Evolutionary conservation across 2,888 invertebrate genomes (phyloP).

Genomic region (Aporophyla lueneburgensis): DNA sequence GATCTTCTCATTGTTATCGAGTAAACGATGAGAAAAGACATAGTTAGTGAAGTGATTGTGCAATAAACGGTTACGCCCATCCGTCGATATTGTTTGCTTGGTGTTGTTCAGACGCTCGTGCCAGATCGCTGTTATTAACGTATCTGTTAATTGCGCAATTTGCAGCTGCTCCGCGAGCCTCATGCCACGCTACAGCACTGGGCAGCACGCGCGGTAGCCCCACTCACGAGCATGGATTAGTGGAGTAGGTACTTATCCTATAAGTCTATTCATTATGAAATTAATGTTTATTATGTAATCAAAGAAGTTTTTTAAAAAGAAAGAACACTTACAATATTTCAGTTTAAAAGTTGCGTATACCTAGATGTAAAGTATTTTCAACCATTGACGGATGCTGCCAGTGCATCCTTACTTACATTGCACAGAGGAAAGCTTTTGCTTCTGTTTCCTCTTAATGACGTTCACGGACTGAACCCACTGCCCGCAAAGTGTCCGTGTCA

Average conservation of each 20-base stretch:
- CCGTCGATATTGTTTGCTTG: conserved; percentile 39
- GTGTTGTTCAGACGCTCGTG: conserved; percentile 55
- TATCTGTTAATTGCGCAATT: conserved; percentile 77
- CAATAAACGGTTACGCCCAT: conserved; percentile 43
- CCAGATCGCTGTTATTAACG: conserved; percentile 73
- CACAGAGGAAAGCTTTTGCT: not conserved
- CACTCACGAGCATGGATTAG: not conserved
- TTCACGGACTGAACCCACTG: conserved; percentile 16
- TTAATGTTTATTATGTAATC: not conserved
- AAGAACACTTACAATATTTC: not conserved
- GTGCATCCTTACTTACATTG: not conserved
- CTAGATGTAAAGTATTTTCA: not conserved
- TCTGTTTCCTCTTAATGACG: not conserved
- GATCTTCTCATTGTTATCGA: conserved; percentile 40
- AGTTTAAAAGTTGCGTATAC: not conserved
- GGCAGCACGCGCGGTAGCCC: conserved; percentile 29
- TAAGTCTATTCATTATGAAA: too few relatives aligned
- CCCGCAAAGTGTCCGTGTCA: not conserved
- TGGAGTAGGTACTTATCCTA: not conserved
- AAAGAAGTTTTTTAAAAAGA: not conserved
- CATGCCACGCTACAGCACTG: conserved; percentile 31
- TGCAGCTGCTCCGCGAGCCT: conserved; percentile 50
- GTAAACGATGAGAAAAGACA: conserved; percentile 52
- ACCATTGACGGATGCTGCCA: not conserved
- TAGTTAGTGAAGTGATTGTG: conserved; percentile 42